Conservation (phyloP, 2,888 invertebrate genomes). For the Zygogramma bicolorata region DNA sequence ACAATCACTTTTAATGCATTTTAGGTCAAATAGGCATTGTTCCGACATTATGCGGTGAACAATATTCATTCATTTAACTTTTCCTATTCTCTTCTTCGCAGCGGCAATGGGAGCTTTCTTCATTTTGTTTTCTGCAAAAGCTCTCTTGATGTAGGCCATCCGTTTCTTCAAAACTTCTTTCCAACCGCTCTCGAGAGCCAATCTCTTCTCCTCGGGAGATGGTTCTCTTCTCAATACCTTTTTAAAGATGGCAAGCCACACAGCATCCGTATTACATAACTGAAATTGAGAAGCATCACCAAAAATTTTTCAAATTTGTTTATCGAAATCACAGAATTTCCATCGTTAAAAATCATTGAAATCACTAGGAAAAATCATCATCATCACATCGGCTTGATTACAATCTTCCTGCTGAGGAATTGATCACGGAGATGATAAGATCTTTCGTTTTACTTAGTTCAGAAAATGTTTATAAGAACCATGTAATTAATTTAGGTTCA, state of each 20-base stretch:
- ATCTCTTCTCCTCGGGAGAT: slow-evolving; percentile 44
- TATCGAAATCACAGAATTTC: no score
- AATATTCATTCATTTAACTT: background rate
- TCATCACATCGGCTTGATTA: no score
- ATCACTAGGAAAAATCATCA: no score
- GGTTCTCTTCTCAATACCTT: slow-evolving; percentile 42
- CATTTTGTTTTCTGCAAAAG: background rate
- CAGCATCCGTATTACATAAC: slow-evolving; percentile 46
- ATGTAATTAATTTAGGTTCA: no score
- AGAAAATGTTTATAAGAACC: no score
- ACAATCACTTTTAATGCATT: no score
- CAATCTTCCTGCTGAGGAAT: no score
- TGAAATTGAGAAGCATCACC: slow-evolving; percentile 7
- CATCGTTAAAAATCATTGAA: no score
- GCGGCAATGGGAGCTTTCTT: background rate
- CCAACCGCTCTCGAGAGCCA: slow-evolving; percentile 45
- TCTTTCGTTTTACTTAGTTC: no score
- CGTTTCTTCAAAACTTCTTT: slow-evolving; percentile 42
- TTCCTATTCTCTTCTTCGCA: slow-evolving; percentile 10
- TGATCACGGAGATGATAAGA: no score
- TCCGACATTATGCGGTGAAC: no score
- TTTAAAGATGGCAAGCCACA: slow-evolving; percentile 46
- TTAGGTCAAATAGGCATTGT: no score
- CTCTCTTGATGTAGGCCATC: slow-evolving; percentile 39
- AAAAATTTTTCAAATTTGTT: background rate